Evolutionary conservation across 2,888 invertebrate species (phyloP).

Genomic region (Idaea dimidiata): DNA sequence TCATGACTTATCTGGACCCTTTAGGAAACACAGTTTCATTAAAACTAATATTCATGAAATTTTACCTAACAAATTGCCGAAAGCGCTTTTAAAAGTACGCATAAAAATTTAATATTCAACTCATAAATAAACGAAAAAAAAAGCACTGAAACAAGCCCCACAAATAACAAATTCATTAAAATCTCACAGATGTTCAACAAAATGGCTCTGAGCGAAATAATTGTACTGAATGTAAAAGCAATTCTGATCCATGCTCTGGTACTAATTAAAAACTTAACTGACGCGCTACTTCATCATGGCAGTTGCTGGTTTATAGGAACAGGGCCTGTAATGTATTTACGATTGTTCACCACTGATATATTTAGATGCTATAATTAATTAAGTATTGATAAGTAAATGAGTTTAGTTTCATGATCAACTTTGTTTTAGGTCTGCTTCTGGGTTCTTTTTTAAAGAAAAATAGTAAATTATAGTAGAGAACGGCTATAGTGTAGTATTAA

Average conservation of each 20-base stretch:
- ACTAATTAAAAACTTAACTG: constrained; percentile 33
- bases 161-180: not conserved
- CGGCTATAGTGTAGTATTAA: no score
- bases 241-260: constrained; percentile 22
- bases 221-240: not conserved
- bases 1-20: not conserved
- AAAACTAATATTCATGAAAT: not conserved
- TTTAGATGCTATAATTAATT: not conserved
- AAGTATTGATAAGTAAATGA: no score
- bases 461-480: no score
- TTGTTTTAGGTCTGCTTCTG: no score
- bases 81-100: not conserved
- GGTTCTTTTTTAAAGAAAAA: no score
- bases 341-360: not conserved
- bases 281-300: constrained; percentile 25
- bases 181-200: not conserved
- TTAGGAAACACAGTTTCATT: not conserved
- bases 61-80: not conserved
- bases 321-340: not conserved
- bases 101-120: not conserved
- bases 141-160: not conserved
- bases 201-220: not conserved
- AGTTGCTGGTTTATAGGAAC: constrained; percentile 26
- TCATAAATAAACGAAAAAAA: not conserved
- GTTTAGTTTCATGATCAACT: no score